Percentiles rank a stretch among this genome's conserved stretches.
Conservation (phyloP, 1,140 invertebrate species). For the Trichoplusia ni region DNA sequence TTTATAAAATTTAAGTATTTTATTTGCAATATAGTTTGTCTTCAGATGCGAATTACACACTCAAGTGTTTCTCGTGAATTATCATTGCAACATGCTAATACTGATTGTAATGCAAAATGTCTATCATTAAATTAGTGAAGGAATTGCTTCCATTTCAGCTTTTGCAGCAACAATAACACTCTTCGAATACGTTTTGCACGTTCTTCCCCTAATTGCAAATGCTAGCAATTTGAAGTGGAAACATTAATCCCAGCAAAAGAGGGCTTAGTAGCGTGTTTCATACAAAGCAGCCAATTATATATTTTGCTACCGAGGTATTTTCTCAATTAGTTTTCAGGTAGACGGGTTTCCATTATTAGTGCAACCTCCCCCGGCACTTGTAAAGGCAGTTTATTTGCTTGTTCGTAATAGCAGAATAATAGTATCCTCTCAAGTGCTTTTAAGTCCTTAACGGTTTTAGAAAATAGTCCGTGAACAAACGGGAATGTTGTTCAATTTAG, state of each 20-base stretch:
- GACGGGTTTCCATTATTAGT: conserved; percentile 20
- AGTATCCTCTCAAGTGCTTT: conserved; percentile 17
- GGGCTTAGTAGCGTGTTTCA: conserved; percentile 12
- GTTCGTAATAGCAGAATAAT: conserved; percentile 10
- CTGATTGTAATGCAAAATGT: no score
- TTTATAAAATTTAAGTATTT: no score
- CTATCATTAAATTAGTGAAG: no score
- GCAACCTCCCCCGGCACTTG: not conserved
- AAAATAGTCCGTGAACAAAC: conserved; percentile 38
- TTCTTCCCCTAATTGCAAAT: not conserved
- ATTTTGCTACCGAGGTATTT: conserved; percentile 44
- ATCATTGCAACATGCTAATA: no score
- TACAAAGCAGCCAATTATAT: conserved; percentile 21
- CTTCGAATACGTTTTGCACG: no score
- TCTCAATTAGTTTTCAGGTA: conserved; percentile 47
- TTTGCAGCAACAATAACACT: no score
- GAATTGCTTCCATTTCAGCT: no score
- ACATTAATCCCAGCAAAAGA: conserved; percentile 10
- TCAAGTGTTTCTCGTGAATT: no score
- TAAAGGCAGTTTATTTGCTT: conserved; percentile 12
- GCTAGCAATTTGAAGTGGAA: not conserved
- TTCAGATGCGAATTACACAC: no score
- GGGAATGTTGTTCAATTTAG: conserved; percentile 60
- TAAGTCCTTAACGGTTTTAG: conserved; percentile 38
- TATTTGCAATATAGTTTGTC: no score